phyloP scores from a whole-genome alignment of 2,797 vertebrate species.

The Acanthornis magna region DNA sequence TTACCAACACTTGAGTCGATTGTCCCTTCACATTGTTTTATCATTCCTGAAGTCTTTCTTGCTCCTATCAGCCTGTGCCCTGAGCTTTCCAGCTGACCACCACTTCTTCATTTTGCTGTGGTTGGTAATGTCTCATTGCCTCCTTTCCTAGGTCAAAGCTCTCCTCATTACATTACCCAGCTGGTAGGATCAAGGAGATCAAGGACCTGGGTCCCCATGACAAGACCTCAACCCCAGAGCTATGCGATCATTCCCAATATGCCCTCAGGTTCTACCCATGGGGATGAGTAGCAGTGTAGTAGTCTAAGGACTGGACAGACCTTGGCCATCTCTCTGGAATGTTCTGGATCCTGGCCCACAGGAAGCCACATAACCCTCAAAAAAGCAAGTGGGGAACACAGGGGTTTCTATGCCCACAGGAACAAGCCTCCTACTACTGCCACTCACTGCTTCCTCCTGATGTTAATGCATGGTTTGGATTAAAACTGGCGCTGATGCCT shows the following conservation, averaged over 20 bases:
- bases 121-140: neutral
- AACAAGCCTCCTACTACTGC: neutral
- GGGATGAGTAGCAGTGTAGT: neutral
- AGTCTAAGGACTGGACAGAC: neutral
- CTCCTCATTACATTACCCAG: neutral
- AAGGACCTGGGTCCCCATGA: neutral
- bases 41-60: neutral
- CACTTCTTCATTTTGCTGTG: neutral
- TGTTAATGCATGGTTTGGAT: neutral
- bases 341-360: neutral
- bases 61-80: neutral
- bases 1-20: neutral
- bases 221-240: neutral
- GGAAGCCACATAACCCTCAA: neutral
- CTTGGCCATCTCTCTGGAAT: neutral
- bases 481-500: neutral
- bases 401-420: neutral
- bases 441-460: neutral
- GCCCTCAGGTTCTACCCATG: too few species aligned
- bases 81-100: neutral
- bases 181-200: neutral
- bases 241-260: neutral
- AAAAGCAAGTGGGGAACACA: neutral
- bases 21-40: neutral
- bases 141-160: neutral